Evolutionary conservation across 2,113 vertebrate species (phyloP).

Genomic region (Tetrao urogallus): DNA sequence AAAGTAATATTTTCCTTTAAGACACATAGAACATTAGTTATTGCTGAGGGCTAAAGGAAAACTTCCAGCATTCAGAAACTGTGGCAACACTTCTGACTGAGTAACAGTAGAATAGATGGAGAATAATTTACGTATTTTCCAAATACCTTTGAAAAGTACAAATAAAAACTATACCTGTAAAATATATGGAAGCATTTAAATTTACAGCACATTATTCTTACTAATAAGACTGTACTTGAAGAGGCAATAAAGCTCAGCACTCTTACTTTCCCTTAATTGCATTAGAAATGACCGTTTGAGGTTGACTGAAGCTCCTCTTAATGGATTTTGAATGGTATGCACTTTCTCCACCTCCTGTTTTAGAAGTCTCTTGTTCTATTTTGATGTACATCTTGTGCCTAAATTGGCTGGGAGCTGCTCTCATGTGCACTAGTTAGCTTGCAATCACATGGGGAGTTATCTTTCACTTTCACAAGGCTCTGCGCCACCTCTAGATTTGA

Average conservation of each 20-base stretch:
- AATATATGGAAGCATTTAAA: background rate
- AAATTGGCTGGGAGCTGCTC: background rate
- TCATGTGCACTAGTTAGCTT: background rate
- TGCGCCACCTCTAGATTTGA: background rate
- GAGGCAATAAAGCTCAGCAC: slow-evolving; percentile 26
- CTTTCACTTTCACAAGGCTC: background rate
- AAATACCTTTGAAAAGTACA: background rate
- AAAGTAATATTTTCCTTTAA: background rate
- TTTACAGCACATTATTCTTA: background rate
- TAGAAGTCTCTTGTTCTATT: slow-evolving; percentile 2
- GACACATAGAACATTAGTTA: background rate
- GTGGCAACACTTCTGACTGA: background rate
- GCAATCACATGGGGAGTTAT: background rate
- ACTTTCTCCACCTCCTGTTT: slow-evolving; percentile 10
- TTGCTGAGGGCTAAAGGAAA: background rate
- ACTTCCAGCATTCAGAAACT: background rate
- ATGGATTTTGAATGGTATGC: slow-evolving; percentile 22
- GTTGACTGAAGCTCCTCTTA: slow-evolving; percentile 23
- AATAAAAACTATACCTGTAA: background rate
- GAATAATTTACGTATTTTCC: background rate
- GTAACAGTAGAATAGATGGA: background rate
- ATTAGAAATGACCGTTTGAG: slow-evolving; percentile 34
- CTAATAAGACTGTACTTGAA: background rate
- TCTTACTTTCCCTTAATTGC: slow-evolving; percentile 33
- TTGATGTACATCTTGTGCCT: background rate